Conservation (phyloP, 2,888 invertebrate genomes). For the Toxonevra muliebris region DNA sequence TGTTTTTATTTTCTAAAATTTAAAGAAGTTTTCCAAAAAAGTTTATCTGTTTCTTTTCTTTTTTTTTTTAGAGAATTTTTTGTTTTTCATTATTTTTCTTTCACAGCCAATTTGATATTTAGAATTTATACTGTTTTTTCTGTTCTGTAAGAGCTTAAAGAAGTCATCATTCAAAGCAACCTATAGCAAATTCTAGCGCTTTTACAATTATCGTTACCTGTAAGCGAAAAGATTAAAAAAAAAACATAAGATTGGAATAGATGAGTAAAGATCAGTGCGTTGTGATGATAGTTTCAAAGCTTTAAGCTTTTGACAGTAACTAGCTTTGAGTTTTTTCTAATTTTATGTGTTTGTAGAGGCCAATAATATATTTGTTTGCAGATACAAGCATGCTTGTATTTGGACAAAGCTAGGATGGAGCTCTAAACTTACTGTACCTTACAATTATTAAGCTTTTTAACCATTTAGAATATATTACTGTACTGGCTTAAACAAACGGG, state of each 20-base stretch:
- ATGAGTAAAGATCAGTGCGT: too few species aligned
- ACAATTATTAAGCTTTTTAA: too few species aligned
- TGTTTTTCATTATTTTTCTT: constrained; percentile 28
- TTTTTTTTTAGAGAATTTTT: constrained; percentile 22
- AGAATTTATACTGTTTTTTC: constrained; percentile 12
- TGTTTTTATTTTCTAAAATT: constrained; percentile 6
- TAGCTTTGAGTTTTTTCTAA: too few species aligned
- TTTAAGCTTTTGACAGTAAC: too few species aligned
- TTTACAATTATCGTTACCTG: constrained; percentile 37
- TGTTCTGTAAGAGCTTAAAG: constrained; percentile 2
- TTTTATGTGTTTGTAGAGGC: too few species aligned
- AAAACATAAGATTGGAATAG: constrained; percentile 4
- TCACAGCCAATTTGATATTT: constrained; percentile 38
- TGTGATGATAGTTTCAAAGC: too few species aligned
- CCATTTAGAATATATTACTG: too few species aligned
- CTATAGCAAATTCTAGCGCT: constrained; percentile 28
- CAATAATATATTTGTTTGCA: too few species aligned
- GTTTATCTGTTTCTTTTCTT: constrained; percentile 24
- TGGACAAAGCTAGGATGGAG: too few species aligned
- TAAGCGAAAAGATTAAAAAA: constrained; percentile 19
- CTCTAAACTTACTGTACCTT: too few species aligned
- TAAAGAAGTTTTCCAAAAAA: constrained; percentile 11
- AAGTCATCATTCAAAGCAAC: constrained; percentile 27
- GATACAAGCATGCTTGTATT: too few species aligned
- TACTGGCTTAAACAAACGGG: too few species aligned